A percentile compares a stretch with the other conserved stretches of the same genome.
Evolutionary conservation across 2,797 vertebrate genomes (phyloP).

Genomic region (Halcyon leucocephala): DNA sequence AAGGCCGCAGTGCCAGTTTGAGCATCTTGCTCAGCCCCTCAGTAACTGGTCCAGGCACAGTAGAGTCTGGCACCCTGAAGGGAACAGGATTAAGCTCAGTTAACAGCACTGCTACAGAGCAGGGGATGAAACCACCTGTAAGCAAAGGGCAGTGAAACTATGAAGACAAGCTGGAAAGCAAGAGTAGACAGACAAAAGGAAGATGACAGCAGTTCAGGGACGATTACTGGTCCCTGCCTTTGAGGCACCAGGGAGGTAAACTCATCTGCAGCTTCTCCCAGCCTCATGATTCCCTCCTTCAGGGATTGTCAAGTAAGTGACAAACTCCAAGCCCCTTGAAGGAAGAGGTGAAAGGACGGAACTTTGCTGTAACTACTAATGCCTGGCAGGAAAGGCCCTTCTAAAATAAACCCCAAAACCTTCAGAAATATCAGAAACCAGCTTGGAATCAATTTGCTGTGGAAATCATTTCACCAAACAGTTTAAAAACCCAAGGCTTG

Average conservation of each 20-base stretch:
- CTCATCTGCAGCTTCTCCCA: not conserved
- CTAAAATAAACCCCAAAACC: not conserved
- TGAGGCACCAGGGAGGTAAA: not conserved
- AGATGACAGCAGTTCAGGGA: not conserved
- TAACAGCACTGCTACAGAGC: not conserved
- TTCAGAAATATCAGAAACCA: not conserved
- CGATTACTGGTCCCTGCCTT: not conserved
- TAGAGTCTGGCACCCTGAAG: not conserved
- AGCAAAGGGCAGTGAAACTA: not conserved
- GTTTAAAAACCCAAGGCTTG: not conserved
- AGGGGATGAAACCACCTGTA: not conserved
- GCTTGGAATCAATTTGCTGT: not conserved
- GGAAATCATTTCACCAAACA: not conserved
- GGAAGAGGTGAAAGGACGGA: not conserved
- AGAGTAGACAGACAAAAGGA: not conserved
- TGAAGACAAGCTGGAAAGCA: not conserved
- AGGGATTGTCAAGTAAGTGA: not conserved
- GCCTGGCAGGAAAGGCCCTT: not conserved
- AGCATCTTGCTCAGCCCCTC: not conserved
- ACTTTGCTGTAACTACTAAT: not conserved
- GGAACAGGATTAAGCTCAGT: not conserved
- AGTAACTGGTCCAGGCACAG: not conserved
- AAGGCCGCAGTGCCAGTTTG: not conserved
- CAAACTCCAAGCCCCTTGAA: not conserved
- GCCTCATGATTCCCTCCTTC: not conserved